Base-by-base conservation (phyloP, 2,888 invertebrate species). In the Allolobophora icterica region DNA sequence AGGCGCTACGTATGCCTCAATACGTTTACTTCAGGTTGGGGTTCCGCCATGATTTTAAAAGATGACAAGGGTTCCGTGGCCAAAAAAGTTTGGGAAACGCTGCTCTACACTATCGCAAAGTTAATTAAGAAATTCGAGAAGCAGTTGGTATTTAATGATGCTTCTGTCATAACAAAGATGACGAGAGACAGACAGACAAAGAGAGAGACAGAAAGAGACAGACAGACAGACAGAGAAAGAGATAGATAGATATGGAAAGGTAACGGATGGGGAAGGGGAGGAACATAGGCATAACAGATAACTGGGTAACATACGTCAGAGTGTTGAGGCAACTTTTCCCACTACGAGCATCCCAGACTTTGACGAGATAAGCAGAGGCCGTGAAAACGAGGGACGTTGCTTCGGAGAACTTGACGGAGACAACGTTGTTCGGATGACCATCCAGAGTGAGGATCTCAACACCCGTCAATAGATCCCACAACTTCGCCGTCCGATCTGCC, bases 381-480 rank as follows among this genome's bases (percentile, higher is more conserved):
- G 97, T 97, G 94, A 97, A 97, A 91, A 97, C 96, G 34, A 97
- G 95, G 91, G 96, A 96, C 30, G 96, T 96, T n/a, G 95, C 94
- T 93, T 96, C 95, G 93, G 96, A 96, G 94, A 96, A 97, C 93
- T 96, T 96, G 1, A 97, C 97, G 8, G 96, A 96, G 45, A 96
- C 96, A 2, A 97, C 97, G 93, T 97, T 97, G 94, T 97, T 97
- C 0, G 97, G 97, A 94, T 97, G 98, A 92, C 97, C 96, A 92
- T 96, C 96, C 91, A 97, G 96, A 0, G 97, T 97, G 91, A 96
- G 96, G 83, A 96, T 96, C 95, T 97, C 97, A 84, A 96, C 96
- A 90, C 97, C 97, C 8, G 97, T 97, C 93, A 96, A 96, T 94
- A 98, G 96, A 95, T 98, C 98, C 98, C 98, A 98, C 71, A 97